Evolutionary conservation across 1,140 invertebrate genomes (phyloP), one percentile per base, ranked within the genome.

Genomic region (Pseudomyrmex gracilis): DNA sequence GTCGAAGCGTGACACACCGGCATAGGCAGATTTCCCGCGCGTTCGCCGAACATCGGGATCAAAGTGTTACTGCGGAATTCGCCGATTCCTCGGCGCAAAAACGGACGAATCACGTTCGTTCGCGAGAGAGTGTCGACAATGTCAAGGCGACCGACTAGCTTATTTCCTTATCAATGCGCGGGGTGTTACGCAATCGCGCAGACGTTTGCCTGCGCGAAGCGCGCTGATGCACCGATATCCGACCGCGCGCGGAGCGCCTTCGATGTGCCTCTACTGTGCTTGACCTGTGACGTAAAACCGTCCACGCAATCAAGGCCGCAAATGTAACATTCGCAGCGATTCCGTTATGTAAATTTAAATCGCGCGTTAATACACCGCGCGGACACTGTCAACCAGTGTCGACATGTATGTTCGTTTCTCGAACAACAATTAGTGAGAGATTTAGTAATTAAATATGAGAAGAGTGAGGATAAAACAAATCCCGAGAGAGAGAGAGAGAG

Each of bases 141-240:
- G 88, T 90, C 88, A 90, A 90, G 88, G 88, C 88, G 71, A 83
- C 66, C 73, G 82, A 87, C 71, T 66, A 57, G 80, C 70, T 80
- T 85, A 89, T 86, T 89, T 86, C 64, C 85, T 90, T 90, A 89
- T 90, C 88, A 87, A 89, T 89, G 73, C 20, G 20, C 10, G 7
- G 60, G 0, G 34, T 7, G 34, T 90, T 90, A 85, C 55, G 45
- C 83, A 90, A 90, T 51, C 34, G 34, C 34, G 34, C 34, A 34
- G 34, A 34, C 34, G 34, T 34, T 34, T 34, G 34, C 22, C 60
- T 45, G 34, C 45, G 34, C 51, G 83, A 83, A 85, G 85, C 70
- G 61, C 67, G 76, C 5, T 34, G 34, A 74, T 85, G 73, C 87
- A 85, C 77, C 88, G 85, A 89, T 89, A 85, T 64, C 84, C 86